Percentiles rank a stretch among this genome's conserved stretches.
Evolutionary conservation across 2,888 invertebrate species (phyloP).

Genomic region (Lepidocyrtinus sp.): DNA sequence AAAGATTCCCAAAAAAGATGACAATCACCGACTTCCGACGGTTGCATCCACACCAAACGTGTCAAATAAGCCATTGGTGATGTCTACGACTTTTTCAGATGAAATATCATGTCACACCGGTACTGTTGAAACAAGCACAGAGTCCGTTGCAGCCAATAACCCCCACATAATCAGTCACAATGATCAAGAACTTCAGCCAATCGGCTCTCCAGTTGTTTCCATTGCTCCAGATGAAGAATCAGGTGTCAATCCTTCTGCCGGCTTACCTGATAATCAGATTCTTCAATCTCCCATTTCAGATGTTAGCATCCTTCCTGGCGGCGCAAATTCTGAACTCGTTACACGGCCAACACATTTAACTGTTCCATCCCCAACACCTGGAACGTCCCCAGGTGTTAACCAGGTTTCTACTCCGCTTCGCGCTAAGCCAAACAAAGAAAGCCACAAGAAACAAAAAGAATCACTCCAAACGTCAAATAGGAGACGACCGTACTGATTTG

Average conservation of each 20-base stretch:
- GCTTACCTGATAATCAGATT: conserved; percentile 60
- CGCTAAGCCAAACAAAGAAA: conserved; percentile 41
- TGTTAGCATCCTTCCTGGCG: background rate
- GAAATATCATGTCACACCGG: conserved; percentile 65
- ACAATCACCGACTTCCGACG: conserved; percentile 51
- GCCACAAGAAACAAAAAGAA: conserved; percentile 51
- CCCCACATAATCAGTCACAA: conserved; percentile 58
- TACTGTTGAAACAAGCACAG: conserved; percentile 63
- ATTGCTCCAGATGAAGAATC: conserved; percentile 59
- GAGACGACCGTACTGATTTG: conserved; percentile 71
- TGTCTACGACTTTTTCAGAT: conserved; percentile 65
- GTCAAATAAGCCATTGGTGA: conserved; percentile 66
- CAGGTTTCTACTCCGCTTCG: conserved; percentile 38
- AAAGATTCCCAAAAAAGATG: conserved; percentile 61
- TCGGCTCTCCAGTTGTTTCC: conserved; percentile 47
- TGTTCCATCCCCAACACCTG: conserved; percentile 49
- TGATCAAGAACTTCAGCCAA: conserved; percentile 61
- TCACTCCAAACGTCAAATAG: background rate
- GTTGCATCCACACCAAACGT: conserved; percentile 75
- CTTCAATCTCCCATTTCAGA: conserved; percentile 26
- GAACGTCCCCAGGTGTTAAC: conserved; percentile 30
- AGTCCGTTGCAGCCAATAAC: conserved; percentile 60
- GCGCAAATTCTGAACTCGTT: conserved; percentile 24
- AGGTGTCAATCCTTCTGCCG: conserved; percentile 63
- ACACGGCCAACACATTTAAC: conserved; percentile 54